Evolutionary conservation across 2,113 vertebrate genomes (phyloP).

Genomic region (Zosterops pallidus): DNA sequence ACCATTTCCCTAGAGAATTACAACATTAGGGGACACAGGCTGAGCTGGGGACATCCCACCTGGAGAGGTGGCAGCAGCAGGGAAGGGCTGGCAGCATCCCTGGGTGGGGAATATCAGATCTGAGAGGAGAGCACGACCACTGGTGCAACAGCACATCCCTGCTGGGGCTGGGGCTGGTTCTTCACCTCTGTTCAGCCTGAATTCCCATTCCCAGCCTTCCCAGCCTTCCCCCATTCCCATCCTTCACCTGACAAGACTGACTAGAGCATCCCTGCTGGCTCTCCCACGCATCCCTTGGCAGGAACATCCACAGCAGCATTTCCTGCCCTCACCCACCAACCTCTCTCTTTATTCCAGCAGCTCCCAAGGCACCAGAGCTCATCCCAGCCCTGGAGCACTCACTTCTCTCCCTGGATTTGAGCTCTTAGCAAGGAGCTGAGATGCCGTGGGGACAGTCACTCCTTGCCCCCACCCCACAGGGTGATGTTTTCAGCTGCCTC

Average conservation of each 20-base stretch:
- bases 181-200: too few relatives aligned
- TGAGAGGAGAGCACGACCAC: accelerated
- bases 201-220: not conserved
- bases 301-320: not conserved
- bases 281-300: not conserved
- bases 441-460: too few relatives aligned
- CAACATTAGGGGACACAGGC: not conserved
- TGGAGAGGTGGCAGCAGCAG: accelerated
- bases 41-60: not conserved
- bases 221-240: not conserved
- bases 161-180: not conserved
- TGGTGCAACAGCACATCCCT: accelerated
- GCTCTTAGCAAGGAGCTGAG: not conserved
- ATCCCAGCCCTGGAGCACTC: not conserved
- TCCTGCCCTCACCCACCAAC: not conserved
- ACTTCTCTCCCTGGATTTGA: not conserved
- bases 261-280: not conserved
- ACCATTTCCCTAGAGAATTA: too few relatives aligned
- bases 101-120: not conserved
- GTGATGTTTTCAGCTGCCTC: not conserved
- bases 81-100: not conserved
- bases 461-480: not conserved
- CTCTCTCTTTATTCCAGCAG: not conserved
- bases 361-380: not conserved
- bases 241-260: not conserved